Conservation (phyloP, 1,140 invertebrate genomes). For the Proctacanthus coquilletti region DNA sequence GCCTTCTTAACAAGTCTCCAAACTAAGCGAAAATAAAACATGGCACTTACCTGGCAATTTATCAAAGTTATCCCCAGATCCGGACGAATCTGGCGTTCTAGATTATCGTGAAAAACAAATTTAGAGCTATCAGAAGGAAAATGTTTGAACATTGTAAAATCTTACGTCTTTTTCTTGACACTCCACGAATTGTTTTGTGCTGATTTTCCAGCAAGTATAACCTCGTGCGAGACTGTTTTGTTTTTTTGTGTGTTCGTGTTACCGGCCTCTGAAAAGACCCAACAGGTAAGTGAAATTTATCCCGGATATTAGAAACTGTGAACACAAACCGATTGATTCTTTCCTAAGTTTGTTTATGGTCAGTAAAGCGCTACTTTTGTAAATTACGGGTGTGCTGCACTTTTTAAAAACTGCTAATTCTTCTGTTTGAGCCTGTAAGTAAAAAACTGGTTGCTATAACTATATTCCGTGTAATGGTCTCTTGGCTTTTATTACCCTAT, state of each 20-base stretch:
- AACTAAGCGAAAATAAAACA: no score
- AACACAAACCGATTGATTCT: constrained; percentile 38
- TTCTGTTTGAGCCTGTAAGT: constrained; percentile 46
- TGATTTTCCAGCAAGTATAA: constrained; percentile 45
- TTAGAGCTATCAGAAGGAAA: constrained; percentile 14
- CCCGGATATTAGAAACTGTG: constrained; percentile 13
- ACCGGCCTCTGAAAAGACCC: constrained; percentile 18
- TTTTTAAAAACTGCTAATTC: constrained; percentile 62
- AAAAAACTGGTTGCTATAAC: constrained; percentile 5
- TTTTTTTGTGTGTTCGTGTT: constrained; percentile 17
- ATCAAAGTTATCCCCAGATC: no score
- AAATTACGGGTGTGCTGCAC: constrained; percentile 61
- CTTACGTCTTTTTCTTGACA: constrained; percentile 34
- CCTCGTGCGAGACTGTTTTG: constrained; percentile 42
- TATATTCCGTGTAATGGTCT: neutral
- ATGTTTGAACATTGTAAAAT: constrained; percentile 3
- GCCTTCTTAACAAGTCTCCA: neutral
- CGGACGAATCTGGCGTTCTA: no score
- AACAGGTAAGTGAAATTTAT: no score
- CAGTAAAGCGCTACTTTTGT: constrained; percentile 70
- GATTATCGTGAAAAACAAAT: no score
- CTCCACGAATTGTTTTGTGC: constrained; percentile 51
- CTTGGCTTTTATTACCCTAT: constrained; percentile 31
- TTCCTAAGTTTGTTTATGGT: constrained; percentile 58
- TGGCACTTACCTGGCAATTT: no score